A percentile compares a stretch with the other conserved stretches of the same genome.
These are phyloP conservation scores for Leptodirus hochenwartii DNA, from an alignment of 2,888 invertebrate species.

Conservation along the genomic window DNA sequence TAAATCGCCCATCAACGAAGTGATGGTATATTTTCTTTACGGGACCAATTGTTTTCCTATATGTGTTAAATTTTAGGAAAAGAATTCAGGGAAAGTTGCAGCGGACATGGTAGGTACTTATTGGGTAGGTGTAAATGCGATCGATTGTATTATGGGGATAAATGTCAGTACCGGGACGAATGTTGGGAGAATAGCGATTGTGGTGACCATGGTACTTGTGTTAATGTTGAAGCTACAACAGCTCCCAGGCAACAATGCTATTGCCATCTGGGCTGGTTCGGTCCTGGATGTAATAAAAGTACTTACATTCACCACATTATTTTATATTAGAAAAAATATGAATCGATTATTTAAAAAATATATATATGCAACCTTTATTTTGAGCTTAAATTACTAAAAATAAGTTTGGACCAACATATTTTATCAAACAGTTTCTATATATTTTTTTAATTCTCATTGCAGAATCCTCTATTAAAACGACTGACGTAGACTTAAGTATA, in stretches of 20 bases:
- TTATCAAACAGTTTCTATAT: conserved; percentile 6
- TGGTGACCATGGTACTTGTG: conserved; percentile 68
- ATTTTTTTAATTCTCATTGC: too few relatives aligned
- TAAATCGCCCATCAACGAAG: not conserved
- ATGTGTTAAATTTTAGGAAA: conserved; percentile 34
- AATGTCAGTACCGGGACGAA: conserved; percentile 80
- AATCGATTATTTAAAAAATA: not conserved
- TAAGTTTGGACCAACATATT: conserved; percentile 3
- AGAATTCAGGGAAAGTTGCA: conserved; percentile 67
- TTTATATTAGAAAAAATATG: not conserved
- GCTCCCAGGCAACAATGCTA: conserved; percentile 74
- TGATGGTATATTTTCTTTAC: not conserved
- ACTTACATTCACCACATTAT: conserved; percentile 7
- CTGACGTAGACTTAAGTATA: conserved; percentile 48
- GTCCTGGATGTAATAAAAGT: conserved; percentile 70
- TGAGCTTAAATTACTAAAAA: conserved; percentile 5
- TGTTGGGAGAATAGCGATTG: conserved; percentile 75
- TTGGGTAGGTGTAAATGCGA: conserved; percentile 66
- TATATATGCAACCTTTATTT: not conserved
- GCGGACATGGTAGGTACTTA: conserved; percentile 64
- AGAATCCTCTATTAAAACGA: conserved; percentile 61
- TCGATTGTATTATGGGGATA: conserved; percentile 58
- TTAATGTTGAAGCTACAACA: conserved; percentile 62
- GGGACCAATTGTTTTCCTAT: not conserved
- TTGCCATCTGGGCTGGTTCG: conserved; percentile 79